Evolutionary conservation across 2,888 invertebrate genomes (phyloP), one percentile per base, ranked within the genome.

Genomic region (Zhengitettix transpicula): DNA sequence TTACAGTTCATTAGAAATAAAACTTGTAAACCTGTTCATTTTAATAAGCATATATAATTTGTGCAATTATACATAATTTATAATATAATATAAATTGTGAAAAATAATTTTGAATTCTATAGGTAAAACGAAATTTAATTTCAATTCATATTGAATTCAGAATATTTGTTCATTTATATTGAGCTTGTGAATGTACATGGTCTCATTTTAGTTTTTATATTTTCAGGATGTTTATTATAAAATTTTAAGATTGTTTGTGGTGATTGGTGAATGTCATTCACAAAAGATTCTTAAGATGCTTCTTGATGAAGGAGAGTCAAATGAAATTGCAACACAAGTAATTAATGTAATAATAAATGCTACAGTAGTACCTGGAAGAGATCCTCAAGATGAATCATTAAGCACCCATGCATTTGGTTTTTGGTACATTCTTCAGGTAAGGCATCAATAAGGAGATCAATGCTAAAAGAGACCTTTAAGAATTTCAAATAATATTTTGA

Each of bases 361-460:
- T 68, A 88, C 90, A 53, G 84, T 85, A 63, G 81, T 85, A 64
- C 82, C 85, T 10, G 94, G 94, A 0, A 81, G 86, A 65, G 95
- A 89, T 75, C 94, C 94, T 0, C 78, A 87, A 7, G 89, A 95
- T 68, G 96, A 95, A 74, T 85, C 83, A 0, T 83, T 88, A 63
- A 94, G 93, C 69, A 87, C 85, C 62, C 79, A 92, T 64, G 82
- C 91, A 0, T 86, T 94, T 74, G 87, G 89, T 5, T 91, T 94
- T 72, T 95, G 95, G 95, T 95, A 90, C 71, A 84, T 87, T 60
- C 73, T 95, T 58, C 94, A 95, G 79, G 89, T 88, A 68, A 72
- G 69, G 62, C 40, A 15, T 42, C 10, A 42, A 5, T 28, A 28
- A 28, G 28, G 28, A 28, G 28, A 28, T 7, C 3, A 28, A 28